A percentile compares a stretch with the other conserved stretches of the same genome.
phyloP scores from a whole-genome alignment of 2,888 invertebrate species.

The Patella pellucida region DNA sequence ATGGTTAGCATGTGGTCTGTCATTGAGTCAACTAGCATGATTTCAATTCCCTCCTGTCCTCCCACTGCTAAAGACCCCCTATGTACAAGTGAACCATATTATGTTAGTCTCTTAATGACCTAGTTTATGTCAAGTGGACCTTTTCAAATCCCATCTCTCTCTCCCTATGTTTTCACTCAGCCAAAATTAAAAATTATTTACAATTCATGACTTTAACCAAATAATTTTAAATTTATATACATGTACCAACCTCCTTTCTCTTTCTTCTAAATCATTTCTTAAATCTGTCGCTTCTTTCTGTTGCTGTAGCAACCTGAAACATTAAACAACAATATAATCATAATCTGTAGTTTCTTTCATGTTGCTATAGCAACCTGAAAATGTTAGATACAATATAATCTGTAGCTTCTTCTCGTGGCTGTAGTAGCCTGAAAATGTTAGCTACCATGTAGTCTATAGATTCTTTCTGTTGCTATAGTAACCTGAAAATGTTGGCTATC shows the following conservation, averaged over 20 bases:
- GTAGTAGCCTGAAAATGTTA: conserved; percentile 39
- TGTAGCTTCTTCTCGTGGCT: conserved; percentile 59
- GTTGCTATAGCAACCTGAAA: conserved; percentile 49
- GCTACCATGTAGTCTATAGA: background rate
- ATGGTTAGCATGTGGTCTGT: too few relatives aligned
- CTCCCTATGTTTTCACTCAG: background rate
- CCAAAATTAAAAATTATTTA: background rate
- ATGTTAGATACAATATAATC: conserved; percentile 9
- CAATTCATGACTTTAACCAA: background rate
- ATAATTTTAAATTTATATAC: conserved; percentile 4
- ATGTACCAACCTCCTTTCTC: conserved; percentile 50
- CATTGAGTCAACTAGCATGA: too few relatives aligned
- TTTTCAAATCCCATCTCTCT: too few relatives aligned
- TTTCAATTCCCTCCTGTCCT: too few relatives aligned
- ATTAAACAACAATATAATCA: background rate
- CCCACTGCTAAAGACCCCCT: too few relatives aligned
- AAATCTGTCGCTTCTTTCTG: conserved; percentile 55
- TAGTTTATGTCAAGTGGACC: too few relatives aligned
- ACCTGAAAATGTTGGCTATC: too few relatives aligned
- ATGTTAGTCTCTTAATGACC: too few relatives aligned
- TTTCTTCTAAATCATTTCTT: conserved; percentile 48
- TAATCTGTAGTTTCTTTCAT: conserved; percentile 54
- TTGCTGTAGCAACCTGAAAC: conserved; percentile 48
- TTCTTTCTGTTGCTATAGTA: conserved; percentile 20
- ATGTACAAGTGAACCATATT: too few relatives aligned